phyloP scores from a whole-genome alignment of 2,113 vertebrate species.

The Odontophorus gujanensis region DNA sequence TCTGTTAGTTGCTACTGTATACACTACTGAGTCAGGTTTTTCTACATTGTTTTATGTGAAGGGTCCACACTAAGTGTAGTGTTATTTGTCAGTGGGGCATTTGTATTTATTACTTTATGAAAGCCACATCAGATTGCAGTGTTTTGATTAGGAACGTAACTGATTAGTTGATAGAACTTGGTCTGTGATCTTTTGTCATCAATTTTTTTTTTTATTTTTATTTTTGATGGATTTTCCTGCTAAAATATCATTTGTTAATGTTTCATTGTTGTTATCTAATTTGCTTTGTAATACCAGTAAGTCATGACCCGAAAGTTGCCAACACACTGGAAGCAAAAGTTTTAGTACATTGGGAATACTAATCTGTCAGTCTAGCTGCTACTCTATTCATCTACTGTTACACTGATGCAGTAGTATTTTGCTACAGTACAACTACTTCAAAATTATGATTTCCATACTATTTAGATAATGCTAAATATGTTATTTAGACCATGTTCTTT shows the following conservation, averaged over 20 bases:
- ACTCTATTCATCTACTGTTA: background rate
- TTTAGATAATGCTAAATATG: background rate
- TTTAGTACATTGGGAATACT: accelerated
- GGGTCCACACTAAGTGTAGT: accelerated
- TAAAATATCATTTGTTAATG: background rate
- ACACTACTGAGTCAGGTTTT: background rate
- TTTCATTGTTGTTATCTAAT: background rate
- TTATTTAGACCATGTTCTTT: background rate
- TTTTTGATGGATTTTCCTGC: background rate
- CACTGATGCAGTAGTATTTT: background rate
- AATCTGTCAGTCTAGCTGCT: background rate
- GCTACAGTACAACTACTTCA: background rate
- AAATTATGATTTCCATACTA: background rate
- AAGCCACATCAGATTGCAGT: background rate
- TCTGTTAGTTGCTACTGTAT: background rate
- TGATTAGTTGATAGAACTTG: accelerated
- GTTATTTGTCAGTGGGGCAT: background rate
- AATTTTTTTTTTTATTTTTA: background rate
- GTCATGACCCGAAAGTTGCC: background rate
- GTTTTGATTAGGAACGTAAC: background rate
- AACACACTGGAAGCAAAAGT: background rate
- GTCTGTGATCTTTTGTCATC: background rate
- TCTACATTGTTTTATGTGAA: accelerated
- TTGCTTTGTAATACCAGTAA: background rate
- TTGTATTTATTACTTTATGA: background rate